These are phyloP conservation scores for Echiichthys vipera DNA, from an alignment of 2,797 vertebrate species.

Conservation along the genomic window DNA sequence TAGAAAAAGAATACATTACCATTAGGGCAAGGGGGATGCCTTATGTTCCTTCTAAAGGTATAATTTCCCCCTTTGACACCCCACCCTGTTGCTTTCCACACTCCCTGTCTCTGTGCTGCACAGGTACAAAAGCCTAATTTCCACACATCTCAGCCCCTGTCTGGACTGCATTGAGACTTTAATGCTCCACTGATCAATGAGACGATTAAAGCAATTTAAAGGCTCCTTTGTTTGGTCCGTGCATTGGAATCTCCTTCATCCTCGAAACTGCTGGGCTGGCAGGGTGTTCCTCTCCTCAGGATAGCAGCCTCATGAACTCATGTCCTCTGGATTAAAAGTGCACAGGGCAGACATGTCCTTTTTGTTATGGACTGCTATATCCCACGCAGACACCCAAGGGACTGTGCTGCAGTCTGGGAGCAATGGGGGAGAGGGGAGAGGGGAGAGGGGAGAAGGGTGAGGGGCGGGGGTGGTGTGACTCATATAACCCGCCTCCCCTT, in stretches of 20 bases:
- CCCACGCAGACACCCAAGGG: conserved; percentile 34
- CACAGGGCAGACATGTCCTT: conserved; percentile 28
- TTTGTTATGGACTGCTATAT: conserved; percentile 29
- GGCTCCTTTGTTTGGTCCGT: conserved; percentile 51
- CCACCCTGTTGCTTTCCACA: conserved; percentile 39
- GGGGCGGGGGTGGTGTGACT: conserved; percentile 54
- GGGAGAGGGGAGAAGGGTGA: too few species aligned
- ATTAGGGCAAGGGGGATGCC: neutral
- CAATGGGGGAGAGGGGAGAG: conserved; percentile 12
- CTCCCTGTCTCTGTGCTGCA: conserved; percentile 26
- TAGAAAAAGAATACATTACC: neutral
- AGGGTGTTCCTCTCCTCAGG: conserved; percentile 35
- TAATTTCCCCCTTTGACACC: conserved; percentile 28
- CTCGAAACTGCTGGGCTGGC: conserved; percentile 33
- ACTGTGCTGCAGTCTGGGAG: conserved; percentile 28
- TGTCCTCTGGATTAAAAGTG: conserved; percentile 29
- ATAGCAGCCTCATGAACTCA: conserved; percentile 26
- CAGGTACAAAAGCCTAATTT: conserved; percentile 46
- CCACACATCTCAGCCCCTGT: conserved; percentile 32
- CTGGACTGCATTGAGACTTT: conserved; percentile 58
- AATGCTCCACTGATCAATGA: conserved; percentile 74
- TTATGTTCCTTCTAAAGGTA: conserved; percentile 14
- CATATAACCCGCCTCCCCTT: conserved; percentile 43
- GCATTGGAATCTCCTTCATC: conserved; percentile 60
- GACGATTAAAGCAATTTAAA: conserved; percentile 68